phyloP scores from a whole-genome alignment of 2,888 invertebrate species.

The Archips xylosteana region DNA sequence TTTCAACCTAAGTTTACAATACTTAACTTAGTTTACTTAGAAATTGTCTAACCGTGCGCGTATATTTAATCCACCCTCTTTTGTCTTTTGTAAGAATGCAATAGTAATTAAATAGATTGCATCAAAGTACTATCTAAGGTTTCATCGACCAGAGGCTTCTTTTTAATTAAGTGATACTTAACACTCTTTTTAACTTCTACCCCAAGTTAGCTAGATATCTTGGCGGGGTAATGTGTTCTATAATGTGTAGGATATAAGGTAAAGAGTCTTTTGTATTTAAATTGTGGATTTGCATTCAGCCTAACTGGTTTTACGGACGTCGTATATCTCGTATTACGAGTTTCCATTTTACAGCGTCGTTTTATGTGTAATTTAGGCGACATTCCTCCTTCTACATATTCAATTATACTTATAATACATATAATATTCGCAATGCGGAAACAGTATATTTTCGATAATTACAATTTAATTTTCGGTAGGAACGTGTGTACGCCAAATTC shows the following conservation, averaged over 20 bases:
- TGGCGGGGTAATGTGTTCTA: neutral
- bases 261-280: conserved; percentile 46
- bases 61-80: conserved; percentile 13
- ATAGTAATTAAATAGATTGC: conserved; percentile 60
- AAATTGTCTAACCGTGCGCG: neutral
- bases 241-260: conserved; percentile 22
- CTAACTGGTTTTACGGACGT: conserved; percentile 57
- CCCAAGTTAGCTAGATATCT: conserved; percentile 26
- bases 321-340: conserved; percentile 44
- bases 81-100: conserved; percentile 42
- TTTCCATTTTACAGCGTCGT: conserved; percentile 51
- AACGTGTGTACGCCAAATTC: no score
- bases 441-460: no score
- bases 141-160: conserved; percentile 71
- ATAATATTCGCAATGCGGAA: neutral
- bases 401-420: neutral
- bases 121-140: conserved; percentile 62
- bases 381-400: conserved; percentile 1
- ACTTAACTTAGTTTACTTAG: neutral
- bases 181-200: conserved; percentile 57
- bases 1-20: neutral
- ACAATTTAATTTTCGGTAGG: no score
- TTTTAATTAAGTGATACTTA: conserved; percentile 74
- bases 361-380: conserved; percentile 34
- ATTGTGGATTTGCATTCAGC: conserved; percentile 61